Base-by-base conservation (phyloP, 2,113 vertebrate species). In the Brachypteracias leptosomus region DNA sequence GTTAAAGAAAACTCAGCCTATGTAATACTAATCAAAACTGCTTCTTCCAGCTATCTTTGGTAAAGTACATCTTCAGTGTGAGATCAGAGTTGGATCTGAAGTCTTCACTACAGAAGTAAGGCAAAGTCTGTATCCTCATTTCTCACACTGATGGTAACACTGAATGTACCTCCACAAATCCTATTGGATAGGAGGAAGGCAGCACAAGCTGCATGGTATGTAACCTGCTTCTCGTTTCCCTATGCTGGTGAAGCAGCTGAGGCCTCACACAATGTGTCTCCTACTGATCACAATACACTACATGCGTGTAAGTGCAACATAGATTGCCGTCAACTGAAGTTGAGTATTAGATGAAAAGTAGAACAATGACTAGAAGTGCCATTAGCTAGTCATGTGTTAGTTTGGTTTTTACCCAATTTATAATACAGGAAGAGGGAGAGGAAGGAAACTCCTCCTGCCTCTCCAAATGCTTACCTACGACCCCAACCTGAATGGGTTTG, bases 401-500 rank as follows among this genome's bases (percentile, higher is more conserved):
- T 33, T 61, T 42, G 42, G 11, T 47, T 22, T 81, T 55, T 40
- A 79, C 11, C 18, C 25, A 28, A 9, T 19, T 57, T 49, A 7
- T 29, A 24, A 46, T 12, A 63, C 9, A 55, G n/a, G 21, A 68
- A 42, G 42, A 42, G 5, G 44, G 55, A 79, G 10, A 7, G 85
- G 49, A 58, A 83, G 35, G 31, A 80, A 63, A 36, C 11, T 95
- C 15, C 98, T 98, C n/a, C 29, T 58, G 10, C n/a, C 12, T 87
- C 36, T 79, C 17, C 9, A 49, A 65, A 70, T 1, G 6, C 96
- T 92, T 96, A 99, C 99, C 99, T 65, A 99, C 98, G 18, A 99
- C 73, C 3, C 99, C 99, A 89, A 99, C 98, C 81, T 97, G 98
- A 88, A 99, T 98, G 44, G 96, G 68, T 79, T 95, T 97, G 40